Conservation (phyloP, 2,888 invertebrate genomes). For the Seira musarum region DNA sequence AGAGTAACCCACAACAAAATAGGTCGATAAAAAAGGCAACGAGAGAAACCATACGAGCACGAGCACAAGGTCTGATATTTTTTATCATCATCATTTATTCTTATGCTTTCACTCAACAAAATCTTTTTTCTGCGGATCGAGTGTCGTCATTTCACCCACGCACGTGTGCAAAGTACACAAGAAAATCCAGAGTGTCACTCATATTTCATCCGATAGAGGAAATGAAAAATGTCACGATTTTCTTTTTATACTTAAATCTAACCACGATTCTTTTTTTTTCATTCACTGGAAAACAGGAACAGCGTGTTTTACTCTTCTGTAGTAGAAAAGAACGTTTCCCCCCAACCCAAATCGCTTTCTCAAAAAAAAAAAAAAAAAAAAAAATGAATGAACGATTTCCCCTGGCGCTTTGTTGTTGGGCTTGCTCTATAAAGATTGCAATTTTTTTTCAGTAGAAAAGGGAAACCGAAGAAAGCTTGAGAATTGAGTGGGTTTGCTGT, state of each 20-base stretch:
- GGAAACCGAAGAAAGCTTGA: no score
- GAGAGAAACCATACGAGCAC: slow-evolving; percentile 1
- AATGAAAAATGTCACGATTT: slow-evolving; percentile 11
- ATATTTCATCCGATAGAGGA: neutral
- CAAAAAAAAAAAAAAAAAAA: no score
- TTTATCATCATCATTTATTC: neutral
- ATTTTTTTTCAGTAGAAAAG: no score
- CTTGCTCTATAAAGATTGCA: no score
- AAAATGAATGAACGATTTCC: no score
- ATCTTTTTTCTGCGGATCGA: neutral
- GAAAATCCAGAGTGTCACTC: neutral
- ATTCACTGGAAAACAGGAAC: no score
- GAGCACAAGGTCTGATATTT: slow-evolving; percentile 9
- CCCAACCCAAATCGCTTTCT: no score
- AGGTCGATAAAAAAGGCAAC: slow-evolving; percentile 7
- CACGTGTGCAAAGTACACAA: neutral
- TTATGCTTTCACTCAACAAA: neutral
- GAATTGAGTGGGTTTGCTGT: no score
- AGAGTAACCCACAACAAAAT: neutral
- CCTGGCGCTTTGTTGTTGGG: no score
- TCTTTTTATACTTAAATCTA: neutral
- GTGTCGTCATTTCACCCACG: slow-evolving; percentile 15
- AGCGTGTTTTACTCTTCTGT: no score
- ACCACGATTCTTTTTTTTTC: no score
- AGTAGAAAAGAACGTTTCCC: no score